These are phyloP conservation scores for Conomelus anceps DNA, from an alignment of 2,888 invertebrate genomes.

Conservation along the genomic window DNA sequence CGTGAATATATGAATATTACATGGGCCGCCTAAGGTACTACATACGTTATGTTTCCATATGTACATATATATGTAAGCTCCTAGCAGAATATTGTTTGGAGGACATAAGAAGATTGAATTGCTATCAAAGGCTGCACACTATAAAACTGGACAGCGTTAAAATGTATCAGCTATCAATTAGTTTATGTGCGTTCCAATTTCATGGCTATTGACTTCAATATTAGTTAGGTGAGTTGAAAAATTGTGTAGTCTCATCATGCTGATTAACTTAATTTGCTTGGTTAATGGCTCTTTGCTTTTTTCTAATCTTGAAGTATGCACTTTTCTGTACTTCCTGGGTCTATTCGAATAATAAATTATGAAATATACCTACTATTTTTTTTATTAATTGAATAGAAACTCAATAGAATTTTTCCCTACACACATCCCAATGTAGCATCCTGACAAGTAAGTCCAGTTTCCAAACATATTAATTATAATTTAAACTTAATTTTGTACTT, in stretches of 20 bases:
- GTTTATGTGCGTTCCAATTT: background rate
- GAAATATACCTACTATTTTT: no score
- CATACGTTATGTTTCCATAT: background rate
- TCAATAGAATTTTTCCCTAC: no score
- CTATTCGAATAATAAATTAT: no score
- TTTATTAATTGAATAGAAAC: no score
- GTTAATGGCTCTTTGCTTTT: background rate
- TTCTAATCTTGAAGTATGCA: background rate
- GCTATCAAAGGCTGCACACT: no score
- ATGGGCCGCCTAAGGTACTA: background rate
- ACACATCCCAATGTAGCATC: no score
- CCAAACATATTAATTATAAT: no score
- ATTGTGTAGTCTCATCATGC: background rate
- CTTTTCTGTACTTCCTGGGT: no score
- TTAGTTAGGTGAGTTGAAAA: background rate
- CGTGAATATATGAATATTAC: background rate
- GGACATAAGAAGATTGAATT: background rate
- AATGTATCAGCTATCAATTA: background rate
- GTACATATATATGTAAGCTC: background rate
- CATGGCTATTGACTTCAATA: background rate
- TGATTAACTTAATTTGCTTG: background rate
- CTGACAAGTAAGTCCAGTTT: no score
- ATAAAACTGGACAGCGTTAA: background rate
- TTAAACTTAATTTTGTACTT: no score
- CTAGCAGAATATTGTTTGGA: background rate